A percentile compares a stretch with the other conserved stretches of the same genome.
Conservation (phyloP, 2,888 invertebrate species). For the Capitulum mitella region DNA sequence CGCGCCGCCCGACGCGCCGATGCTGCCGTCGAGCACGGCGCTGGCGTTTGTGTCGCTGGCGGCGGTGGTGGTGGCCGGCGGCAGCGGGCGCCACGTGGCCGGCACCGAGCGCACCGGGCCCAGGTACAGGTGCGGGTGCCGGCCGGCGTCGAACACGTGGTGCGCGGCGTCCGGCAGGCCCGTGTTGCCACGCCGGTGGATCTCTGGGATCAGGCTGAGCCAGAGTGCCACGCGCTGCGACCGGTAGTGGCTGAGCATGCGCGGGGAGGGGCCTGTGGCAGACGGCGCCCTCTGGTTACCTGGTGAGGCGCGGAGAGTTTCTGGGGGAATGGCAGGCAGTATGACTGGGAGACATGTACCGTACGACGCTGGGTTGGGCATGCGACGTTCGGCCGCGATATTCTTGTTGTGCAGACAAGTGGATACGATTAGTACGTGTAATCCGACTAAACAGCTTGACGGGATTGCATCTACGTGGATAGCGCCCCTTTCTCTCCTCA, state of each 20-base stretch:
- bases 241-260: constrained; percentile 85
- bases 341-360: too few species aligned
- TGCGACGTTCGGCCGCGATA: too few species aligned
- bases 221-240: constrained; percentile 92
- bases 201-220: constrained; percentile 86
- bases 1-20: background rate
- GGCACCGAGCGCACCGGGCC: constrained; percentile 2
- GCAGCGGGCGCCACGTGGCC: constrained; percentile 20
- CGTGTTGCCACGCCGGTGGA: constrained; percentile 7
- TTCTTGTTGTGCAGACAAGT: too few species aligned
- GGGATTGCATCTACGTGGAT: too few species aligned
- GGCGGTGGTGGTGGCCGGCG: constrained; percentile 14
- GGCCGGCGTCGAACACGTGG: background rate
- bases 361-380: too few species aligned
- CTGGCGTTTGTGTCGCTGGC: constrained; percentile 24
- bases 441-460: too few species aligned
- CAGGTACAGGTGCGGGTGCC: constrained; percentile 8
- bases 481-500: too few species aligned
- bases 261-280: too few species aligned
- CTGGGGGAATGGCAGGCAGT: too few species aligned
- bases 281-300: too few species aligned
- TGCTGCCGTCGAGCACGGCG: constrained; percentile 22
- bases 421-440: too few species aligned
- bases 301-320: too few species aligned
- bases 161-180: constrained; percentile 53